Evolutionary conservation across 2,797 vertebrate genomes (phyloP).

Genomic region (Pogoniulus pusillus): DNA sequence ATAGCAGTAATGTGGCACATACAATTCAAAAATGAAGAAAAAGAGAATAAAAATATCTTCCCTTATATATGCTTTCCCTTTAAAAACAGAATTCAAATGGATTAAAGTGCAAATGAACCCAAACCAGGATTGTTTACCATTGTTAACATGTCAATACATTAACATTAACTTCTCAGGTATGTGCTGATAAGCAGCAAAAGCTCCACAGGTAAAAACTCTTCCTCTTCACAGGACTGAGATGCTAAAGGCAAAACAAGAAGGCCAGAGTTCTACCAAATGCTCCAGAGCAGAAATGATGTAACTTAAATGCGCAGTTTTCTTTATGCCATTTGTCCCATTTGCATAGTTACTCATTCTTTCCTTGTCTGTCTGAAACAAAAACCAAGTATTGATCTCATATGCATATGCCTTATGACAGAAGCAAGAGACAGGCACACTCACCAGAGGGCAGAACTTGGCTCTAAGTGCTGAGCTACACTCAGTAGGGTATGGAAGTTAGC

Average conservation of each 20-base stretch:
- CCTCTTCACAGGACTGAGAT: background rate
- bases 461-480: background rate
- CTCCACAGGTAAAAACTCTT: background rate
- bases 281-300: background rate
- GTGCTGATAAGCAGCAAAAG: background rate
- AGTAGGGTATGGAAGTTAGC: slow-evolving; percentile 20
- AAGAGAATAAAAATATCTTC: background rate
- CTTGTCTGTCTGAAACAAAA: slow-evolving; percentile 56
- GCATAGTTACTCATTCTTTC: slow-evolving; percentile 42
- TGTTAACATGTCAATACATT: background rate
- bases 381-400: slow-evolving; percentile 57
- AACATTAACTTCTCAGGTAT: background rate
- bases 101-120: background rate
- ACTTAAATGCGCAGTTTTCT: slow-evolving; percentile 18
- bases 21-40: background rate
- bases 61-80: background rate
- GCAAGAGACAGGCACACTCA: slow-evolving; percentile 12
- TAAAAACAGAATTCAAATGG: background rate
- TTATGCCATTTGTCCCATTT: slow-evolving; percentile 2
- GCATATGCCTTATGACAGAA: slow-evolving; percentile 11
- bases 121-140: background rate
- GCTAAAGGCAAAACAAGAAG: background rate
- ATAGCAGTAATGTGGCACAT: background rate
- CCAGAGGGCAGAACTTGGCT: slow-evolving; percentile 51
- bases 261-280: background rate